Base-by-base conservation (phyloP, 2,888 invertebrate species). In the Aelia acuminata region DNA sequence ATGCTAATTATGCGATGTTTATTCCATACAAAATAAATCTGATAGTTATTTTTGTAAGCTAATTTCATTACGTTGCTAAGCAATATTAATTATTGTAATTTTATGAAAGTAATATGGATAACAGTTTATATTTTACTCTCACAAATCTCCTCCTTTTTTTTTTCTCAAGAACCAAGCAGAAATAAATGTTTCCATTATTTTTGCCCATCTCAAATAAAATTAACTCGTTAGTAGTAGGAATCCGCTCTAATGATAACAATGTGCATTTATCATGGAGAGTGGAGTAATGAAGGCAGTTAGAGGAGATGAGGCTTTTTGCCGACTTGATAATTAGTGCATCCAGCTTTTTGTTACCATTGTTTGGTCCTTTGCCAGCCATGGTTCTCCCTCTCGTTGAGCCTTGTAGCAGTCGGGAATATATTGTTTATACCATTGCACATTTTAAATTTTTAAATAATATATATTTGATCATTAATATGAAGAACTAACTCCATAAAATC, bases 231-330 rank as follows among this genome's bases (percentile, higher is more conserved):
- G 13, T 13, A 10, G 3, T 31, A 31, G 31, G 31, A 31, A 63
- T 63, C 15, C 18, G 3, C 7, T 4, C 63, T 63, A 63, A 63
- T 63, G 31, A 63, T 63, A 63, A 63, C 63, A 35, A 35, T 22
- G 63, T 63, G 18, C 31, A 63, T 31, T 63, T 63, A 63, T 63
- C 63, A 63, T 18, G 3, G 5, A 15, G 18, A 31, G 31, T 63
- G 63, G 31, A 18, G 35, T 63, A 63, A 63, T 63, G 63, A 63
- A 63, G 63, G 63, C 63, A 63, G 63, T 63, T 63, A 63, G 63
- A 13, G 63, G 31, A 31, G 63, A 63, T 63, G 63, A 63, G 63
- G 63, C 63, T 63, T 63, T 63, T 63, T 63, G 63, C 31, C 18
- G 63, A 63, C 31, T 31, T 63, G 63, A 63, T 63, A 63, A 63